Base-by-base conservation (phyloP, 35 echinoderm and acorn worm genomes). In the Apostichopus parvimensis region DNA sequence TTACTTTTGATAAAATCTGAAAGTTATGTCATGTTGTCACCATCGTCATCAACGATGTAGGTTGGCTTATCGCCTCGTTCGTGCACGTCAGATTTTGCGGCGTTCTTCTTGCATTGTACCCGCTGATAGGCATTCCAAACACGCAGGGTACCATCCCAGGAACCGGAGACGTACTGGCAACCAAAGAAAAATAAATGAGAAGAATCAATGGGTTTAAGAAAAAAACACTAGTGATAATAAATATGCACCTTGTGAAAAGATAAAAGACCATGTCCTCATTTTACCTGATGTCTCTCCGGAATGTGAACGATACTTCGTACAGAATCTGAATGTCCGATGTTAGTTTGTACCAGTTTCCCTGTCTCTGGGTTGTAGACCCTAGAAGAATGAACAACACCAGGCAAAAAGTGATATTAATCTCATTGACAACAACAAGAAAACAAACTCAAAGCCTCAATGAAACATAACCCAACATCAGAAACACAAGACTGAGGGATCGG, bases 81-180 rank as follows among this genome's bases (percentile, higher is more conserved):
- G 89, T 90, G 85, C 78, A 72, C 58, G 85, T 94, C 54, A 93
- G 88, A 68, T 94, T 89, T 92, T 0, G 77, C 56, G 6, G 53
- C 14, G 17, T 83, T 91, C 57, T 94, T 95, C 60, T 94, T 95
- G 6, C 85, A 68, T 72, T 88, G 13, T 71, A 64, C 45, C 80
- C 66, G 80, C 9, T 93, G 91, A 92, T 92, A 98, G 75, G 96
- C 96, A 90, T 98, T 98, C 96, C 96, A 98, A 15, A 98, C 79
- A 53, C 96, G 89, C 55, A 98, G 76, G n/a, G 94, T 95, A 10
- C 94, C 89, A 56, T 98, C 96, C 96, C 96, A 98, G 1, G 96
- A 98, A 8, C 94, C 96, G 14, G 96, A 95, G 53, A 98, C 89
- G 76, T 98, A 98, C 96, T 98, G 89, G 1, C 77, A 88, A 53